Evolutionary conservation across 92 coral and sea anemone genomes (phyloP).

Genomic region (Muricea muricata): DNA sequence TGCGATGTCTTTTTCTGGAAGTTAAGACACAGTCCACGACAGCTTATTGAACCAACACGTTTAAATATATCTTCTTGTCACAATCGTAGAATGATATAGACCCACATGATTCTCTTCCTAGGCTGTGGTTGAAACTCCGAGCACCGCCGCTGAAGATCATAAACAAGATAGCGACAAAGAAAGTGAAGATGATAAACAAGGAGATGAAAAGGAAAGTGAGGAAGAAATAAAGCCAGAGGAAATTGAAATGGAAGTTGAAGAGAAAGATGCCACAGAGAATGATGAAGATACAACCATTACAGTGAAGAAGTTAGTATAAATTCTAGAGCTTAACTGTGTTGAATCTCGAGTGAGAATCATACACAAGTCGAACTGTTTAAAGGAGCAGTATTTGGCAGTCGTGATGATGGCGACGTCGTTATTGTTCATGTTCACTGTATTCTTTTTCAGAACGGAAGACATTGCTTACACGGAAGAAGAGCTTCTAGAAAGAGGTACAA

Average conservation of each 20-base stretch:
- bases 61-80: no score
- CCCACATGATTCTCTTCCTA: constrained; percentile 19
- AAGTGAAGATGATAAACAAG: constrained; percentile 19
- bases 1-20: no score
- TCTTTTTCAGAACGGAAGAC: not conserved
- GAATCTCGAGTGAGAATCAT: not conserved
- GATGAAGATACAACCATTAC: constrained; percentile 63
- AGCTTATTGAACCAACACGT: no score
- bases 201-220: constrained; percentile 7
- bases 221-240: constrained; percentile 10
- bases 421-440: not conserved
- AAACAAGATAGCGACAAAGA: constrained; percentile 29
- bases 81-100: no score
- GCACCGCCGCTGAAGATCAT: constrained; percentile 72
- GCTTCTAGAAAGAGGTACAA: constrained; percentile 77
- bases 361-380: not conserved
- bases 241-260: constrained; percentile 37
- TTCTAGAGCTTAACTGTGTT: not conserved
- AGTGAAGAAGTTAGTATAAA: constrained; percentile 35
- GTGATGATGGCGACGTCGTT: not conserved
- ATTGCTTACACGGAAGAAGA: constrained; percentile 90
- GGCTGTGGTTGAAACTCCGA: constrained; percentile 69
- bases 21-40: no score
- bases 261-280: constrained; percentile 35
- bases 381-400: not conserved